These are phyloP conservation scores for Eunapius fragilis DNA, from an alignment of 37 sponge, comb jelly and placozoan genomes.

Conservation along the genomic window DNA sequence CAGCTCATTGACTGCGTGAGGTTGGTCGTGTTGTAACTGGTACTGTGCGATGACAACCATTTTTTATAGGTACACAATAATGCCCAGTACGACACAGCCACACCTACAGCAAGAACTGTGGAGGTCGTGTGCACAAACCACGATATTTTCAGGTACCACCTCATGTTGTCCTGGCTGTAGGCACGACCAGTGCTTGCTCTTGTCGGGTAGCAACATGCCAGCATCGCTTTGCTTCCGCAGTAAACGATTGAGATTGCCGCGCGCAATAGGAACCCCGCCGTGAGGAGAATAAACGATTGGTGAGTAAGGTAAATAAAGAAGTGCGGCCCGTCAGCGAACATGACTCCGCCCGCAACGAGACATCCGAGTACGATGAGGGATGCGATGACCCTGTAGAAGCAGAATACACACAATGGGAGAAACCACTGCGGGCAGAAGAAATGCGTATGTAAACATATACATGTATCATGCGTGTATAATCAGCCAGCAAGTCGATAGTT, in stretches of 20 bases:
- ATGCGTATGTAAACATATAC: too few species aligned
- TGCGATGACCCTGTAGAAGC: conserved; percentile 20
- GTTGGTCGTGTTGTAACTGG: neutral
- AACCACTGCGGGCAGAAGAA: conserved; percentile 15
- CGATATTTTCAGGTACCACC: conserved; percentile 22
- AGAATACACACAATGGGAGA: conserved; percentile 54
- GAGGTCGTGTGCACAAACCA: conserved; percentile 4
- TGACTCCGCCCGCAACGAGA: conserved; percentile 8
- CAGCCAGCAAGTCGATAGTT: too few species aligned
- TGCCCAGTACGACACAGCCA: conserved; percentile 8
- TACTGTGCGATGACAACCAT: neutral
- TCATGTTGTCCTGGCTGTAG: conserved; percentile 44
- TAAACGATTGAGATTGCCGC: conserved; percentile 11
- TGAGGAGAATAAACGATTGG: conserved; percentile 14
- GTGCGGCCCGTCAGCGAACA: neutral
- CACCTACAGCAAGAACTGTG: neutral
- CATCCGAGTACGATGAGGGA: conserved; percentile 23
- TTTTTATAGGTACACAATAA: neutral
- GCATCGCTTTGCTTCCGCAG: neutral
- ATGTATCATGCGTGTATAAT: too few species aligned
- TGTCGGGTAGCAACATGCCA: neutral
- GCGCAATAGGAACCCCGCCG: neutral
- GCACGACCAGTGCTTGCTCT: neutral
- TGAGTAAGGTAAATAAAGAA: conserved; percentile 54
- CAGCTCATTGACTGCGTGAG: neutral